phyloP scores from a whole-genome alignment of 1,140 invertebrate species.

The Drosophila erecta region DNA sequence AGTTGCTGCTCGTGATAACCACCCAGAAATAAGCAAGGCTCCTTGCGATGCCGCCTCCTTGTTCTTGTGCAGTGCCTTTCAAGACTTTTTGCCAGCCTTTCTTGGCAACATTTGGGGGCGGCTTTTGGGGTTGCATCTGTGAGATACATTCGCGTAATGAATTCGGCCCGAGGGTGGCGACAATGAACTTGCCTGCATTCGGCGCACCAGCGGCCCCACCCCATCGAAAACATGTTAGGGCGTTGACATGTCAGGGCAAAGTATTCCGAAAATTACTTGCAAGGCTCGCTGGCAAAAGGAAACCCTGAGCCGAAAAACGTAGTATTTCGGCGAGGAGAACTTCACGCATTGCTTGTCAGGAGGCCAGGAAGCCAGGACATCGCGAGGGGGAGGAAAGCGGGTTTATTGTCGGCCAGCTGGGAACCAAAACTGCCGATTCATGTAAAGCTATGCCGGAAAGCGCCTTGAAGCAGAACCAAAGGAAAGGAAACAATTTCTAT shows the following conservation, averaged over 20 bases:
- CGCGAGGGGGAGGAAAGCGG: constrained; percentile 23
- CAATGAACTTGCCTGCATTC: constrained; percentile 68
- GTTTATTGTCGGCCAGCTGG: constrained; percentile 31
- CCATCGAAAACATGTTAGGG: constrained; percentile 17
- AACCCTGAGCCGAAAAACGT: background rate
- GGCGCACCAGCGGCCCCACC: constrained; percentile 6
- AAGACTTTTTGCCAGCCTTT: constrained; percentile 46
- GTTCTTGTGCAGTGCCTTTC: constrained; percentile 65
- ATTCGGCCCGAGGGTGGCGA: constrained; percentile 71
- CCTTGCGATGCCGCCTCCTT: constrained; percentile 36
- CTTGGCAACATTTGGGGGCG: constrained; percentile 55
- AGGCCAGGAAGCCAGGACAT: constrained; percentile 31
- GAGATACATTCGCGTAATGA: constrained; percentile 68
- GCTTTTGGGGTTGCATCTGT: constrained; percentile 74
- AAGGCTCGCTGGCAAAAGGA: constrained; percentile 7
- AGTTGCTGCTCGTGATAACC: constrained; percentile 46
- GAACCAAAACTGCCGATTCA: constrained; percentile 51
- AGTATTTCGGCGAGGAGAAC: constrained; percentile 8
- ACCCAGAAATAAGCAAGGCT: background rate
- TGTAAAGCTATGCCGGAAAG: constrained; percentile 57
- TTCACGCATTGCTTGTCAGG: constrained; percentile 67
- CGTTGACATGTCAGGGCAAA: constrained; percentile 52
- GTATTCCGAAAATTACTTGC: constrained; percentile 39
- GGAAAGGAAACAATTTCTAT: constrained; percentile 46
- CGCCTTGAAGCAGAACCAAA: constrained; percentile 74